Percentiles rank a stretch among this genome's conserved stretches.
phyloP scores from a whole-genome alignment of 2,113 vertebrate species.

The Fregetta grallaria region DNA sequence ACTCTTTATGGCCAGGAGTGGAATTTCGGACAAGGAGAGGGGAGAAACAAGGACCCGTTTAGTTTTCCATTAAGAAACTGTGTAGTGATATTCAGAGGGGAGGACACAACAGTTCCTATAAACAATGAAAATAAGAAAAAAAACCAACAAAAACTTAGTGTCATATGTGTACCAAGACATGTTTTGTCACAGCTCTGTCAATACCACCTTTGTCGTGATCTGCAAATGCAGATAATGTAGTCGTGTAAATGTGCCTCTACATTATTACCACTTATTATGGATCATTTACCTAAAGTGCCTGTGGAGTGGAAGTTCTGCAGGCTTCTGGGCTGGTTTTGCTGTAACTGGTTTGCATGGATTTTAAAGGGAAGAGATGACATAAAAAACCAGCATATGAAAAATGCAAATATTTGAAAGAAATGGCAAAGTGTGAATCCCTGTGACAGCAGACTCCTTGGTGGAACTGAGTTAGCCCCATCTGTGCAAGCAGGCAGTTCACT shows the following conservation, averaged over 20 bases:
- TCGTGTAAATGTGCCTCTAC: neutral
- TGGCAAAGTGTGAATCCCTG: neutral
- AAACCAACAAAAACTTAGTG: neutral
- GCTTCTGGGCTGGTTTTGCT: neutral
- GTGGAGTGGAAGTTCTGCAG: neutral
- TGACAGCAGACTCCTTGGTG: neutral
- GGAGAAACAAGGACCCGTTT: neutral
- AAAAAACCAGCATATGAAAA: neutral
- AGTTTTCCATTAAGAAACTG: neutral
- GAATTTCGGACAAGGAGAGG: neutral
- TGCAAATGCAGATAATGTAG: neutral
- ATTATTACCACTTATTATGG: neutral
- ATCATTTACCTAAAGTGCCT: neutral
- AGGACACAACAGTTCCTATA: neutral
- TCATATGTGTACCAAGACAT: neutral
- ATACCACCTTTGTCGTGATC: neutral
- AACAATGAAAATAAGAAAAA: neutral
- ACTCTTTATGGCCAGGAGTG: neutral
- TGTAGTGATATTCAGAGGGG: neutral
- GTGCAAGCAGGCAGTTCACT: neutral
- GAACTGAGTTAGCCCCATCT: neutral
- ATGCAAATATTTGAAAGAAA: neutral
- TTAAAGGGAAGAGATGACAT: neutral
- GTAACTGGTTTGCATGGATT: neutral
- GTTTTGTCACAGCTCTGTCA: neutral